Percentiles rank a stretch among this genome's conserved stretches.
Conservation (phyloP, 2,797 vertebrate genomes). For the Leuciscus waleckii region DNA sequence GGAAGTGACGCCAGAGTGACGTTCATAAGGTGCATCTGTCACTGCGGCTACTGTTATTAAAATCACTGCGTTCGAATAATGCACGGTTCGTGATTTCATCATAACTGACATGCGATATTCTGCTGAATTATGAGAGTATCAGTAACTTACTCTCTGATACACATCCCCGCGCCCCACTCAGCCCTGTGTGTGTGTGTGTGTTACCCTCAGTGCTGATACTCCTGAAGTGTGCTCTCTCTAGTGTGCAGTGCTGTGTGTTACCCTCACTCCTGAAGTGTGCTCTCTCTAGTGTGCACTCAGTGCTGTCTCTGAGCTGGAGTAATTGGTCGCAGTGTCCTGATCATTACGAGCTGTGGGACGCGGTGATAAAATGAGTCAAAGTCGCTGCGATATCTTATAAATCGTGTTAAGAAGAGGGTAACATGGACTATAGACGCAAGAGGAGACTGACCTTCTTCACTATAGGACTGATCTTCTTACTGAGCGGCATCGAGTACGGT, state of each 20-base stretch:
- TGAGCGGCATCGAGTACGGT: conserved; percentile 86
- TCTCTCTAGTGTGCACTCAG: neutral
- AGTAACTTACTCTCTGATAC: too few species aligned
- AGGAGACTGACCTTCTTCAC: conserved; percentile 78
- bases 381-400: neutral
- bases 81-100: neutral
- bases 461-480: conserved; percentile 82
- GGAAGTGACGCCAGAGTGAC: conserved; percentile 8
- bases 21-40: neutral
- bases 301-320: neutral
- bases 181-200: too few species aligned
- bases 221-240: neutral
- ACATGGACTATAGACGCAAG: conserved; percentile 76
- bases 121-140: too few species aligned
- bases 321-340: neutral
- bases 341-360: neutral
- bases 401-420: conserved; percentile 10
- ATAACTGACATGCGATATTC: neutral
- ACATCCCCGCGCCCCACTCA: too few species aligned
- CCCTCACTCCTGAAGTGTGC: too few species aligned
- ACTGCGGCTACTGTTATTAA: neutral
- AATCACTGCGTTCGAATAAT: conserved; percentile 9
- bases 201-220: too few species aligned
- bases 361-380: neutral
- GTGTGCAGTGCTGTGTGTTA: neutral